These are phyloP conservation scores for Gandaritis pyraliata DNA, from an alignment of 2,888 invertebrate genomes.

Conservation along the genomic window DNA sequence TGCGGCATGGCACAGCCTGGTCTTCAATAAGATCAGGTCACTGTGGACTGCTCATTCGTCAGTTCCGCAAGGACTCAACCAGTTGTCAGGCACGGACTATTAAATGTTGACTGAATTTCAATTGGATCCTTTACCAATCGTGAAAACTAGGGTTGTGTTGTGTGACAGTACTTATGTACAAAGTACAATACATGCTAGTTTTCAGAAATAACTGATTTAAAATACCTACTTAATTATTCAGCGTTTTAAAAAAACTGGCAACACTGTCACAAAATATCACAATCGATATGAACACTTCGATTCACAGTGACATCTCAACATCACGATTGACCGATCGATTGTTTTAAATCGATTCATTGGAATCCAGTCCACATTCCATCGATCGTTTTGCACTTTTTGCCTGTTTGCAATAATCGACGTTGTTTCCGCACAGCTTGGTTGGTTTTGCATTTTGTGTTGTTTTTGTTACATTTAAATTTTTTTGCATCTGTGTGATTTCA, in stretches of 20 bases:
- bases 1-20: conserved; percentile 89
- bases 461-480: conserved; percentile 42
- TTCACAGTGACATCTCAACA: conserved; percentile 21
- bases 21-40: conserved; percentile 95
- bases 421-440: conserved; percentile 69
- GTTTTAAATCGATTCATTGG: conserved; percentile 55
- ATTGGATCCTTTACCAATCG: conserved; percentile 4
- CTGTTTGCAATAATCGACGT: conserved; percentile 59
- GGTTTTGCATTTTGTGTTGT: conserved; percentile 42
- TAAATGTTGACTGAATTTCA: conserved; percentile 63
- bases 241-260: neutral
- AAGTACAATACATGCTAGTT: too few species aligned
- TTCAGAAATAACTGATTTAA: neutral
- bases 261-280: neutral
- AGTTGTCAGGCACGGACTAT: conserved; percentile 87
- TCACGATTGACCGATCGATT: conserved; percentile 41
- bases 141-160: neutral
- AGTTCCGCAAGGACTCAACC: conserved; percentile 91
- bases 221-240: neutral
- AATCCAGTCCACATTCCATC: conserved; percentile 75
- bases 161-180: too few species aligned
- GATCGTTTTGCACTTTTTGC: conserved; percentile 75
- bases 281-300: conserved; percentile 18
- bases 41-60: conserved; percentile 92
- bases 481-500: conserved; percentile 47